These are phyloP conservation scores for Dermochelys coriacea DNA, from an alignment of 2,797 vertebrate species.

Conservation along the genomic window DNA sequence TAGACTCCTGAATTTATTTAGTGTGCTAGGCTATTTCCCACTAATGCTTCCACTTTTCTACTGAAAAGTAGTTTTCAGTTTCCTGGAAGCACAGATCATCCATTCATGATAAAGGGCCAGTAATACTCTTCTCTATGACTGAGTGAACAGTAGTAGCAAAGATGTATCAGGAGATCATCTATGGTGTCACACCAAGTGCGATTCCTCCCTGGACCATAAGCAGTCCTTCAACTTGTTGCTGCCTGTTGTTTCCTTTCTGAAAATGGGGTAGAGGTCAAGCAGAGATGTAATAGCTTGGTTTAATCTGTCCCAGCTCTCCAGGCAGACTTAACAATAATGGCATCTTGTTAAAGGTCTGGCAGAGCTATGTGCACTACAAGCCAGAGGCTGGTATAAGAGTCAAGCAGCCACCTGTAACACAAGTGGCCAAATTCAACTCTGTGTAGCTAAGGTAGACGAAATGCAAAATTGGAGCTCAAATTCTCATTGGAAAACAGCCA, in stretches of 20 bases:
- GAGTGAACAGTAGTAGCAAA: neutral
- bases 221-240: neutral
- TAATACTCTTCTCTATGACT: neutral
- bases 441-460: neutral
- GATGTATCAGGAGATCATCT: neutral
- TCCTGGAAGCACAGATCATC: neutral
- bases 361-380: neutral
- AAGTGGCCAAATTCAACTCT: neutral
- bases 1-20: neutral
- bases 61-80: neutral
- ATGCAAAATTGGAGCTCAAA: neutral
- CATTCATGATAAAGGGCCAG: neutral
- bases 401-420: neutral
- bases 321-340: neutral
- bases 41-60: neutral
- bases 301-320: neutral
- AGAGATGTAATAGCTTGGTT: too few species aligned
- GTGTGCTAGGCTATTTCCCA: neutral
- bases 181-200: neutral
- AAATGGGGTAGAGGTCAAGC: neutral
- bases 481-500: neutral
- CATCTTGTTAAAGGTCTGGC: neutral
- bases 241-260: neutral
- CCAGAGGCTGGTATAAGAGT: neutral
- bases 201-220: neutral